Conservation (phyloP, 2,113 vertebrate species). For the Psophia crepitans region DNA sequence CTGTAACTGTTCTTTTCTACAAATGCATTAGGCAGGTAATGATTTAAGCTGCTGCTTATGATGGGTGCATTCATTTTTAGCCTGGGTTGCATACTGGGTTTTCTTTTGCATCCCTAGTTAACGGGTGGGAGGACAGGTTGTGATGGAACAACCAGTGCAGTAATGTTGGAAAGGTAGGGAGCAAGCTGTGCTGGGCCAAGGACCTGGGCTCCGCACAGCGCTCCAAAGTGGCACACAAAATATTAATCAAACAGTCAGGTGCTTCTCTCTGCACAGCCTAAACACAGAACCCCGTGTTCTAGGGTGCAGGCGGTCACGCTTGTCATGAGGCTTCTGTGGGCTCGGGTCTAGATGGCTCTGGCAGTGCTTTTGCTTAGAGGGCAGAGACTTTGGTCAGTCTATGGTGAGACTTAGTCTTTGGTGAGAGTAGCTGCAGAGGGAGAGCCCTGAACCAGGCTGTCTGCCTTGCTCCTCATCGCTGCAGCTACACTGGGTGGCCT, state of each 20-base stretch:
- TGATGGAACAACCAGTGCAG: not conserved
- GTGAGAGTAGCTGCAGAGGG: not conserved
- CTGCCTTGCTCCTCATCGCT: rapidly evolving
- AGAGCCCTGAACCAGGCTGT: not conserved
- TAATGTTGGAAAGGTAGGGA: not conserved
- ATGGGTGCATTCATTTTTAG: not conserved
- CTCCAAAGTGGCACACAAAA: slow-evolving; percentile 19
- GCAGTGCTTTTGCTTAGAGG: not conserved
- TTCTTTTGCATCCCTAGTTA: slow-evolving; percentile 8
- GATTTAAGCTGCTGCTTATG: not conserved
- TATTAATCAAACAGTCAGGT: slow-evolving; percentile 32
- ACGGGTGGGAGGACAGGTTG: not conserved
- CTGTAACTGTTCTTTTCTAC: not conserved
- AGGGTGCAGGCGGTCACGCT: not conserved
- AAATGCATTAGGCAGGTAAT: not conserved
- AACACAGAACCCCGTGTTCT: not conserved
- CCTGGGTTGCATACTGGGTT: not conserved
- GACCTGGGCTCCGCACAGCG: not conserved
- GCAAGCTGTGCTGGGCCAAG: slow-evolving; percentile 43
- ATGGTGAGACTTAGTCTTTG: not conserved
- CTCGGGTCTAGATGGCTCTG: not conserved
- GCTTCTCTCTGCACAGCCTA: slow-evolving; percentile 1
- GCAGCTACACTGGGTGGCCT: not conserved
- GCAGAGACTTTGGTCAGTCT: not conserved
- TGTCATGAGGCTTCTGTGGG: not conserved